Percentiles rank a stretch among this genome's conserved stretches.
These are phyloP conservation scores for Leptopilina myrica DNA, from an alignment of 2,888 invertebrate genomes.

Conservation along the genomic window DNA sequence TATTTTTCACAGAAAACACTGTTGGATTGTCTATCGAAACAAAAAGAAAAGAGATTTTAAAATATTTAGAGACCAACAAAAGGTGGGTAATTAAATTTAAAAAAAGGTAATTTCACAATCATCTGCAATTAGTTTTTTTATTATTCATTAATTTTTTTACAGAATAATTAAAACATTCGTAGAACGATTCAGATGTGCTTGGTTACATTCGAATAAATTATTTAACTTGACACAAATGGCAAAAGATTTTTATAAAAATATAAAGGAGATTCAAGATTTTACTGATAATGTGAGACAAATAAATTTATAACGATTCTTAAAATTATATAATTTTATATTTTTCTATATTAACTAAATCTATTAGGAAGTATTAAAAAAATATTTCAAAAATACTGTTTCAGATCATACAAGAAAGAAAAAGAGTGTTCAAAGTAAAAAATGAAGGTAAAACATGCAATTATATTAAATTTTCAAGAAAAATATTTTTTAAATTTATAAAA, in stretches of 20 bases:
- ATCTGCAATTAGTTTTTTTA: neutral
- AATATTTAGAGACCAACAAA: neutral
- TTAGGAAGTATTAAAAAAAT: too few species aligned
- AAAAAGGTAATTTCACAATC: too few species aligned
- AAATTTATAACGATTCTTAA: neutral
- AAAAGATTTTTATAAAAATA: slow-evolving; percentile 78
- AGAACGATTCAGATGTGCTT: slow-evolving; percentile 78
- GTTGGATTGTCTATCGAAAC: too few species aligned
- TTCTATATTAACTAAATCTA: too few species aligned
- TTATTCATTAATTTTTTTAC: slow-evolving; percentile 43
- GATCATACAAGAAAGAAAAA: neutral
- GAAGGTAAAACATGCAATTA: too few species aligned
- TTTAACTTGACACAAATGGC: slow-evolving; percentile 79
- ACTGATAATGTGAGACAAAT: slow-evolving; percentile 75
- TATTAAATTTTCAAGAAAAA: neutral
- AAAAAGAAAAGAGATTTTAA: too few species aligned
- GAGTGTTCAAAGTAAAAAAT: neutral
- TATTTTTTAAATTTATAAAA: too few species aligned
- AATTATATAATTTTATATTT: too few species aligned
- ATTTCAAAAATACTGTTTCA: neutral
- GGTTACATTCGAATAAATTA: slow-evolving; percentile 81
- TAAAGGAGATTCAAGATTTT: slow-evolving; percentile 82
- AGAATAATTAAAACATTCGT: slow-evolving; percentile 76
- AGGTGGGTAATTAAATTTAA: neutral
- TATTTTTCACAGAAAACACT: too few species aligned